These are phyloP conservation scores for Mythimna pallens DNA, from an alignment of 2,888 invertebrate species.

Conservation along the genomic window DNA sequence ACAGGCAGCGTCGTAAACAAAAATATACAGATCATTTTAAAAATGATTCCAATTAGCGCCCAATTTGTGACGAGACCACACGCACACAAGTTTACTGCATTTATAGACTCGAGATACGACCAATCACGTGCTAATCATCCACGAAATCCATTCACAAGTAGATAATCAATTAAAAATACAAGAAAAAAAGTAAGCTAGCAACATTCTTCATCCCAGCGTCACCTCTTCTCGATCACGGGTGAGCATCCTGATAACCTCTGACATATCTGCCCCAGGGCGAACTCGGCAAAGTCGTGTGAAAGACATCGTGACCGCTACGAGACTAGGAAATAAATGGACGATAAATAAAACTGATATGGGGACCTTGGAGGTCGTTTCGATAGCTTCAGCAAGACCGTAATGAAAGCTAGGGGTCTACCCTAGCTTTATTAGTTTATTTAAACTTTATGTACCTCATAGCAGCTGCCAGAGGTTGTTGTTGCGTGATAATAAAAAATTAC, in stretches of 20 bases:
- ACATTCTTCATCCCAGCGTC: conserved; percentile 34
- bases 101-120: background rate
- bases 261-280: conserved; percentile 47
- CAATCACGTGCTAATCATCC: conserved; percentile 28
- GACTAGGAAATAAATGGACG: conserved; percentile 64
- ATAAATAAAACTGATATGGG: conserved; percentile 55
- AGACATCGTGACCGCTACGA: conserved; percentile 71
- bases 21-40: background rate
- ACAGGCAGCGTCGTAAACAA: background rate
- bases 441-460: too few species aligned
- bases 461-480: too few species aligned
- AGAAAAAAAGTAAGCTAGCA: conserved; percentile 36
- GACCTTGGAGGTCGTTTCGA: conserved; percentile 57
- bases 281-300: conserved; percentile 74
- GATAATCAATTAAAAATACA: conserved; percentile 1
- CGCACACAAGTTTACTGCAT: background rate
- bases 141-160: conserved; percentile 4
- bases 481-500: too few species aligned
- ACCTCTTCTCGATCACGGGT: conserved; percentile 45
- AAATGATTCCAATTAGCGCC: background rate
- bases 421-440: background rate
- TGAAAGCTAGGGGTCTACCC: conserved; percentile 15
- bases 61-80: background rate
- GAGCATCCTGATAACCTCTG: conserved; percentile 53
- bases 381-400: conserved; percentile 8